Base-by-base conservation (phyloP, 1,140 invertebrate genomes). In the Tribolium madens region DNA sequence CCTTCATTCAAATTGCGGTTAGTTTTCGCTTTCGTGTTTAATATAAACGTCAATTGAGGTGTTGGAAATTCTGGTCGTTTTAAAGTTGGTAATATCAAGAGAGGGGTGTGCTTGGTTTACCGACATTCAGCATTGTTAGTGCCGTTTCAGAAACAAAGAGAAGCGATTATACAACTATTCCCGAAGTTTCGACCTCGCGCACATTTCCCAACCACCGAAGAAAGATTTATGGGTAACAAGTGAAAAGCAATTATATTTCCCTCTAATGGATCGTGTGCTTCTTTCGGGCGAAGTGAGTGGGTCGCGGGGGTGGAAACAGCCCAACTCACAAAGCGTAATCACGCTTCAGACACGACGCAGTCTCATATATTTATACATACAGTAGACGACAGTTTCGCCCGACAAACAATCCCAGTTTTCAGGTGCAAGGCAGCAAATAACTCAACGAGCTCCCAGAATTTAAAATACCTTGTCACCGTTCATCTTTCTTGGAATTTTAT, bases 191-290 rank as follows among this genome's bases (percentile, higher is more conserved):
- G 47, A 46, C 70, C 47, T 73, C 50, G 72, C 72, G 47, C 68
- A 47, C 36, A 53, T 74, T 74, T 74, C 48, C 72, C 72, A 57
- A 57, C 72, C 47, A 74, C 72, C 72, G 72, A 74, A 53, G 72
- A 57, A 74, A 74, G 72, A 74, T 74, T 74, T 74, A 74, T 74
- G 47, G 72, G 52, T 74, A 74, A 74, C 72, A 74, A 74, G 72
- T 52, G 72, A 74, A 74, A 74, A 74, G 72, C 72, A 74, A 74
- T 74, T 74, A 74, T 74, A 74, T 74, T 74, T 74, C 72, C 72
- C 50, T 57, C 50, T 74, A 74, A 74, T 74, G 72, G 72, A 74
- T 74, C 72, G 52, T 42, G 48, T 53, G 47, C 50, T 53, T 72
- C 50, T 72, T 53, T 72, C 14, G 47, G 21, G 21, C 21, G 21